Evolutionary conservation across 2,888 invertebrate genomes (phyloP).

Genomic region (Cephalotes varians): DNA sequence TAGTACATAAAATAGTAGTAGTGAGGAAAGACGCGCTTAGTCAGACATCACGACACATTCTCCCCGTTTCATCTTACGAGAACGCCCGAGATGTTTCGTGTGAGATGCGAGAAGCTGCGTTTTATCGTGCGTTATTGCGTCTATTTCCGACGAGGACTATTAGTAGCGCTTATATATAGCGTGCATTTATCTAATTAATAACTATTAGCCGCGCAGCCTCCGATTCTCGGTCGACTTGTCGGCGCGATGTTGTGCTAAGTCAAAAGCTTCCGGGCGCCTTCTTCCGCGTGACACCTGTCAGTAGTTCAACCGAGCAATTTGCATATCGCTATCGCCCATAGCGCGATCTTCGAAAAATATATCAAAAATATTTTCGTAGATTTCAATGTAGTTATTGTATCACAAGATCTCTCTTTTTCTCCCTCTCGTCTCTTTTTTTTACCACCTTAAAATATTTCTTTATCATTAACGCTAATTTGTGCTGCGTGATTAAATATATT

Average conservation of each 20-base stretch:
- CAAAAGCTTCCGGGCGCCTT: conserved; percentile 62
- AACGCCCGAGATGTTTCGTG: conserved; percentile 14
- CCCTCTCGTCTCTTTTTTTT: no score
- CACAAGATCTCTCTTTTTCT: background rate
- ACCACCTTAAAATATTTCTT: background rate
- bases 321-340: background rate
- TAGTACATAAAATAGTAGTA: background rate
- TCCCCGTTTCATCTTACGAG: conserved; percentile 5
- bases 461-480: background rate
- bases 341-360: background rate
- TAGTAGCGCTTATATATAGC: conserved; percentile 79
- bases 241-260: conserved; percentile 56
- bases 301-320: conserved; percentile 29
- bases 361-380: background rate
- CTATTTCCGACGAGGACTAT: conserved; percentile 81
- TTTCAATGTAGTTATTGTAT: background rate
- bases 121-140: conserved; percentile 49
- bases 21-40: conserved; percentile 21
- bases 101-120: conserved; percentile 33
- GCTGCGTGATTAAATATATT: background rate
- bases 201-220: conserved; percentile 78
- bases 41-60: conserved; percentile 16
- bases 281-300: conserved; percentile 59
- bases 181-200: conserved; percentile 84
- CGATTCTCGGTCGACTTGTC: conserved; percentile 45